These are phyloP conservation scores for Melinopterus prodromus DNA, from an alignment of 2,888 invertebrate species.

Conservation along the genomic window DNA sequence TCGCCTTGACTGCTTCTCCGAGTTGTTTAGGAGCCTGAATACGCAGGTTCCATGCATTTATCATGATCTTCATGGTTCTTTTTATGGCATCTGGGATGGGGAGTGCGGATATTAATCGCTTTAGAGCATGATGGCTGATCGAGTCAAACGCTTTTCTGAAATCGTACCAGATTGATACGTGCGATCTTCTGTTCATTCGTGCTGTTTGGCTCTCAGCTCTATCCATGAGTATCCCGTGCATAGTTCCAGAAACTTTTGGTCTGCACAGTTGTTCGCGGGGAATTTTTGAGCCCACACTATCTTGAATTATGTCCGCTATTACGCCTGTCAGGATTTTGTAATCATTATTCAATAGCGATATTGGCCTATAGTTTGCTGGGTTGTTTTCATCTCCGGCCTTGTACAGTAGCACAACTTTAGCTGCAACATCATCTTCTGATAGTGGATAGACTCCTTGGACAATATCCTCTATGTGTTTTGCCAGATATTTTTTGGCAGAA, in stretches of 20 bases:
- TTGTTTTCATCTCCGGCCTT: slow-evolving; percentile 19
- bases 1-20: not conserved
- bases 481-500: too few species aligned
- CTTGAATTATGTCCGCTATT: slow-evolving; percentile 8
- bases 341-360: slow-evolving; percentile 29
- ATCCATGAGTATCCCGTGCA: slow-evolving; percentile 11
- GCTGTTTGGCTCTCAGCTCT: not conserved
- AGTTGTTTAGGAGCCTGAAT: not conserved
- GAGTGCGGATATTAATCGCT: too few species aligned
- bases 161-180: slow-evolving; percentile 21
- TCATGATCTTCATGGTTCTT: not conserved
- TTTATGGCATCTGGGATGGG: too few species aligned
- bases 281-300: not conserved
- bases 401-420: slow-evolving; percentile 25
- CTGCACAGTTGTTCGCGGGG: slow-evolving; percentile 17
- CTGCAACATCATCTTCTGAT: slow-evolving; percentile 17
- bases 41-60: not conserved
- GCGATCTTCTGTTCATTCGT: not conserved
- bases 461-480: too few species aligned
- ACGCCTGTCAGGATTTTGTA: slow-evolving; percentile 29
- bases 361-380: slow-evolving; percentile 28
- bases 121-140: too few species aligned
- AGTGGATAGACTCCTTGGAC: too few species aligned
- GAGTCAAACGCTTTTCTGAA: too few species aligned
- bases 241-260: slow-evolving; percentile 21